Conservation (phyloP, 2,797 vertebrate genomes). For the Chloroceryle amazona region DNA sequence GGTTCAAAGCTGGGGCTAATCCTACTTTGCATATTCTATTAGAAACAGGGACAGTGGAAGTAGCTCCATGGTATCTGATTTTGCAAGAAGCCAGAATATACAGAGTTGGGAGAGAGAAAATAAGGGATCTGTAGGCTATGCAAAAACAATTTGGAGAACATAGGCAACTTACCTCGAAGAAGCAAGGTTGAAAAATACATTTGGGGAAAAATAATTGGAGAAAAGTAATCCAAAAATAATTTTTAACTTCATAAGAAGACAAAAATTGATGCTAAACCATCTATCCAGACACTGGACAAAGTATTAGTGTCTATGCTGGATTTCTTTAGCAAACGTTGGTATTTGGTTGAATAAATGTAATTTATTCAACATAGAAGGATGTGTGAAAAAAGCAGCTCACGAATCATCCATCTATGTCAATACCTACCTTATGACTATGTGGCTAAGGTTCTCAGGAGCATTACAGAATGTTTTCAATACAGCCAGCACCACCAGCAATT, state of each 20-base stretch:
- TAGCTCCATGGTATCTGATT: neutral
- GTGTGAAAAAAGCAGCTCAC: neutral
- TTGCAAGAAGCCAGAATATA: neutral
- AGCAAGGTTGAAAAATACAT: neutral
- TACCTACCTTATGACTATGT: fast-evolving
- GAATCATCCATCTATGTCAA: neutral
- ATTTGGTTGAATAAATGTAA: neutral
- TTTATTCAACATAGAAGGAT: neutral
- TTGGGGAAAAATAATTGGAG: neutral
- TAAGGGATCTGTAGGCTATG: neutral
- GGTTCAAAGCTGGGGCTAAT: conserved; percentile 30
- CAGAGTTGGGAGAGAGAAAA: neutral
- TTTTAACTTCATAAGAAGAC: neutral
- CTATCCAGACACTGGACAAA: neutral
- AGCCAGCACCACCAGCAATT: neutral
- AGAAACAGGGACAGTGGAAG: neutral
- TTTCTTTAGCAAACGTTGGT: neutral
- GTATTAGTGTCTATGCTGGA: neutral
- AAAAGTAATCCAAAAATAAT: neutral
- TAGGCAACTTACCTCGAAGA: neutral
- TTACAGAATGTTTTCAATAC: neutral
- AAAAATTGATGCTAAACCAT: neutral
- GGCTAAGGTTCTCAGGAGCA: neutral
- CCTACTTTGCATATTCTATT: conserved; percentile 17
- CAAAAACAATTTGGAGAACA: neutral